Evolutionary conservation across 2,888 invertebrate species (phyloP), one percentile per base, ranked within the genome.

Genomic region (Rhabditoides inermis): DNA sequence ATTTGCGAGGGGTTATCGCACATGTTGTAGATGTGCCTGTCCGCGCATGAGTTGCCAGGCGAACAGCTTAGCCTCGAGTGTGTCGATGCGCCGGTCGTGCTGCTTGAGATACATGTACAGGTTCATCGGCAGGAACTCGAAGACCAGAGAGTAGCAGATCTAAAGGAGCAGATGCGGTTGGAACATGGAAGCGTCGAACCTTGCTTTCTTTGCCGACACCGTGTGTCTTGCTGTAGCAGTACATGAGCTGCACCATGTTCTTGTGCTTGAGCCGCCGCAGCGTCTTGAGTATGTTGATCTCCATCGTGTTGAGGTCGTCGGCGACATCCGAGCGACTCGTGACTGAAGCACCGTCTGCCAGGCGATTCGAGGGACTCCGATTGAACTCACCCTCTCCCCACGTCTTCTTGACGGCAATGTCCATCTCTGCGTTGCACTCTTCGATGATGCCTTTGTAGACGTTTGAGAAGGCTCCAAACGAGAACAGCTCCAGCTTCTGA

Each of bases 191-290:
- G n/a, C n/a, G n/a, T n/a, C n/a, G 37, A 27, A 46, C 39, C 12
- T 51, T 49, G 36, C 55, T 59, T 7, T 56, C 56, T 44, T 64
- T 54, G 3, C 52, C n/a, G n/a, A n/a, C n/a, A n/a, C n/a, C n/a
- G n/a, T n/a, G n/a, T n/a, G n/a, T 41, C 20, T 56, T 61, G 42
- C 55, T 50, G 41, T 94, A 95, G 55, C 95, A 92, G 81, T 95
- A 95, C 55, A 94, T 87, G 22, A 98, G 82, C 78, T 88, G 88
- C 0, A 95, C 90, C 2, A 98, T 90, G 79, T 98, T 95, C 72
- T 94, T 92, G 79, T 95, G 91, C 78, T 91, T 90, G 0, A 95
- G 77, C 15, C 90, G 82, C 76, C 94, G 91, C 44, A 98, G 78
- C 66, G 94, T 94, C 71, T 88, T 85, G 55, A 98, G 92, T 82